Percentiles rank a stretch among this genome's conserved stretches.
Conservation (phyloP, 2,888 invertebrate species). For the Neoaliturus tenellus region DNA sequence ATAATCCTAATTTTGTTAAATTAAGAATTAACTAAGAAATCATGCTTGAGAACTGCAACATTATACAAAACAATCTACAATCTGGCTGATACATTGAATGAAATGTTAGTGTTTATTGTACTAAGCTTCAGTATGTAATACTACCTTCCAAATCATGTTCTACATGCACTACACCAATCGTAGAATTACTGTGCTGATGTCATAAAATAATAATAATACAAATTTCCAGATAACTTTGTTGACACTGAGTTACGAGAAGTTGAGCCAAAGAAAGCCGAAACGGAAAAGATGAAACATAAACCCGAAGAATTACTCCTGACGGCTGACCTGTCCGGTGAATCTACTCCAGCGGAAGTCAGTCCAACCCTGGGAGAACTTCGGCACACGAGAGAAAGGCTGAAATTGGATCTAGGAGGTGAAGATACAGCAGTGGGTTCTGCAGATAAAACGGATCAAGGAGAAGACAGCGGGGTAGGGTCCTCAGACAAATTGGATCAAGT, state of each 20-base stretch:
- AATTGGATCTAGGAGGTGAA: constrained; percentile 76
- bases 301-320: constrained; percentile 5
- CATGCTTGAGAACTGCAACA: too few relatives aligned
- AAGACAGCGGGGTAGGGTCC: constrained; percentile 38
- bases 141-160: too few relatives aligned
- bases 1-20: too few relatives aligned
- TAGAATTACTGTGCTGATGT: too few relatives aligned
- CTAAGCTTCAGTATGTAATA: too few relatives aligned
- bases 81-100: too few relatives aligned
- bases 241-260: constrained; percentile 9
- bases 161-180: too few relatives aligned
- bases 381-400: constrained; percentile 83
- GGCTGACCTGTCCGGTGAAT: constrained; percentile 25
- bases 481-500: constrained; percentile 34
- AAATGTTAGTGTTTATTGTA: too few relatives aligned
- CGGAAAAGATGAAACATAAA: constrained; percentile 26
- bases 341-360: constrained; percentile 70
- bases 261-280: constrained; percentile 47
- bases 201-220: too few relatives aligned
- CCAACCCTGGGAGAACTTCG: constrained; percentile 79
- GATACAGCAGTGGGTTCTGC: constrained; percentile 15
- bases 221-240: constrained; percentile 26
- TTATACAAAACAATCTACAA: too few relatives aligned
- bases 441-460: constrained; percentile 30
- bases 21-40: too few relatives aligned